phyloP scores from a whole-genome alignment of 2,888 invertebrate species.

The Netelia fuscicornis region DNA sequence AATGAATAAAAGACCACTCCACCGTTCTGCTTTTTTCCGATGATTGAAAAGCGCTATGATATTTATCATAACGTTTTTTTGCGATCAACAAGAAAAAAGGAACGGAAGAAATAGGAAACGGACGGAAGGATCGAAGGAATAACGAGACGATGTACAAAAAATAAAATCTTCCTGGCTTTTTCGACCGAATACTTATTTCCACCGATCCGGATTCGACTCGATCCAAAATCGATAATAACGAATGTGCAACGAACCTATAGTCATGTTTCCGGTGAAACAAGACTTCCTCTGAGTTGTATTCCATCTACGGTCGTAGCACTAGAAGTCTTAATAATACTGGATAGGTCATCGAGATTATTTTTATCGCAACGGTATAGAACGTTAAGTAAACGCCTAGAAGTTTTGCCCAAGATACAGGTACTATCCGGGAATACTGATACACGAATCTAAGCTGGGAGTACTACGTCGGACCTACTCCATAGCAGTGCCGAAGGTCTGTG shows the following conservation, averaged over 20 bases:
- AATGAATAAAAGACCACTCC: background rate
- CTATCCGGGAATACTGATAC: background rate
- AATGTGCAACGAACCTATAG: background rate
- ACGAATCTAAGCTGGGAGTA: background rate
- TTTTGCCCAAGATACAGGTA: background rate
- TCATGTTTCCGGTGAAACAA: background rate
- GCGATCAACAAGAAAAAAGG: slow-evolving; percentile 16
- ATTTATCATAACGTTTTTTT: slow-evolving; percentile 36
- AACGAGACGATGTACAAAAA: background rate
- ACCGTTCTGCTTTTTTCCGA: background rate
- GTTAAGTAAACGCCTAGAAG: background rate
- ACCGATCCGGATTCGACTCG: background rate
- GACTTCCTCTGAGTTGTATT: background rate
- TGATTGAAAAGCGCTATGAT: slow-evolving; percentile 36
- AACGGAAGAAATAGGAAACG: background rate
- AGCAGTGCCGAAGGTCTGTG: background rate
- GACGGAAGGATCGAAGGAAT: background rate
- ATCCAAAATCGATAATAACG: background rate
- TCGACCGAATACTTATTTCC: background rate
- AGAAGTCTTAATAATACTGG: slow-evolving; percentile 41
- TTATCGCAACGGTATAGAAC: background rate
- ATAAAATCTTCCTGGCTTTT: background rate
- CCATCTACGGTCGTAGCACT: background rate
- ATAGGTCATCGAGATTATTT: slow-evolving; percentile 4
- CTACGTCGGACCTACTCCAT: background rate